These are phyloP conservation scores for Mormyrus hasselquistii DNA, from an alignment of 2,797 vertebrate genomes.

Conservation along the genomic window DNA sequence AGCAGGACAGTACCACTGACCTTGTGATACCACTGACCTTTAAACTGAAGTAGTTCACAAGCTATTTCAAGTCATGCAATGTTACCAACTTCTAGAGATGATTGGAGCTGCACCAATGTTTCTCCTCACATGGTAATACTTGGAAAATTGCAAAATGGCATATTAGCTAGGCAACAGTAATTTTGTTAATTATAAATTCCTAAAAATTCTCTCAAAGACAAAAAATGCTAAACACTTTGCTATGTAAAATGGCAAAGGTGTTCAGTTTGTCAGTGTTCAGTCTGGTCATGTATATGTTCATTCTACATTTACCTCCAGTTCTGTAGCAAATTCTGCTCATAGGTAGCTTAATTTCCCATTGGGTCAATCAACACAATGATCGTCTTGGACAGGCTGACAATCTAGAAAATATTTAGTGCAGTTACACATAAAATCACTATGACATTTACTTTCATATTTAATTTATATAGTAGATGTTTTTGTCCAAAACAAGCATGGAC, in stretches of 20 bases:
- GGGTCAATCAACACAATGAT: not conserved
- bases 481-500: too few species aligned
- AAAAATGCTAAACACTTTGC: too few species aligned
- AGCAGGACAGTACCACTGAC: too few species aligned
- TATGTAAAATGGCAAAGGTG: not conserved
- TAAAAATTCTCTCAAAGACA: not conserved
- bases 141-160: not conserved
- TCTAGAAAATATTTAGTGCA: constrained; percentile 1
- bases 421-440: not conserved
- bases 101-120: too few species aligned
- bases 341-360: not conserved
- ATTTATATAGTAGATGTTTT: not conserved
- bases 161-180: not conserved
- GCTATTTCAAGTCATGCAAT: not conserved
- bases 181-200: not conserved
- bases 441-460: not conserved
- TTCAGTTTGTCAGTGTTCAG: not conserved
- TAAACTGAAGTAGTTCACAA: constrained; percentile 11
- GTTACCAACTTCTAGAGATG: not conserved
- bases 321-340: not conserved
- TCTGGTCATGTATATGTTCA: not conserved
- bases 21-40: constrained; percentile 6
- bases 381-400: not conserved
- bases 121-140: not conserved
- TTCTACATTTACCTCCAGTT: not conserved